Conservation (phyloP, 2,888 invertebrate species). For the Oscheius sp. region DNA sequence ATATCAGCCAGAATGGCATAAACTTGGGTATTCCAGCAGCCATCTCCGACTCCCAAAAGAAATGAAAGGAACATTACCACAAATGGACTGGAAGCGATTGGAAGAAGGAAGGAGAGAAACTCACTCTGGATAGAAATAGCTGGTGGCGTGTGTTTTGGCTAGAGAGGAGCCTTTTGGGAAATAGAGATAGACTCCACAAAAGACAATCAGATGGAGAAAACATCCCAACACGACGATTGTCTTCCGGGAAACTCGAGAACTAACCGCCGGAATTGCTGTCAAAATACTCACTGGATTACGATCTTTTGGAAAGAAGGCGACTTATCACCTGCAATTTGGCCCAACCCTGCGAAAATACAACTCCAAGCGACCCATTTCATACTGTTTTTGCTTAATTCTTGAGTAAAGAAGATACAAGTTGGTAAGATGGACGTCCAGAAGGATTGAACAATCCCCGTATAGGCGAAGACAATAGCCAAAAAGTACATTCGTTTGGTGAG, state of each 20-base stretch:
- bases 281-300: not conserved
- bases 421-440: constrained; percentile 54
- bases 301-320: too few species aligned
- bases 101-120: not conserved
- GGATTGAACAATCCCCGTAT: constrained; percentile 53
- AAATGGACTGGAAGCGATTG: not conserved
- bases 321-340: constrained; percentile 11
- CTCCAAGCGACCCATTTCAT: constrained; percentile 22
- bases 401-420: constrained; percentile 22
- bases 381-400: constrained; percentile 2
- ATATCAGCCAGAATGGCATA: constrained; percentile 89
- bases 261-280: not conserved
- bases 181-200: constrained; percentile 50
- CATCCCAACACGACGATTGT: constrained; percentile 85
- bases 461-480: constrained; percentile 52
- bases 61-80: constrained; percentile 83
- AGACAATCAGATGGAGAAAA: constrained; percentile 70
- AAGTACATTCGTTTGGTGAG: constrained; percentile 49
- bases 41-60: constrained; percentile 91
- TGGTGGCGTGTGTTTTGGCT: constrained; percentile 74
- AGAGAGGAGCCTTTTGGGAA: constrained; percentile 78
- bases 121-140: constrained; percentile 70
- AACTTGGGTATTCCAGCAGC: constrained; percentile 87
- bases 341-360: constrained; percentile 20
- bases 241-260: constrained; percentile 75